phyloP scores from a whole-genome alignment of 2,113 vertebrate species.

The Salvelinus sp. region DNA sequence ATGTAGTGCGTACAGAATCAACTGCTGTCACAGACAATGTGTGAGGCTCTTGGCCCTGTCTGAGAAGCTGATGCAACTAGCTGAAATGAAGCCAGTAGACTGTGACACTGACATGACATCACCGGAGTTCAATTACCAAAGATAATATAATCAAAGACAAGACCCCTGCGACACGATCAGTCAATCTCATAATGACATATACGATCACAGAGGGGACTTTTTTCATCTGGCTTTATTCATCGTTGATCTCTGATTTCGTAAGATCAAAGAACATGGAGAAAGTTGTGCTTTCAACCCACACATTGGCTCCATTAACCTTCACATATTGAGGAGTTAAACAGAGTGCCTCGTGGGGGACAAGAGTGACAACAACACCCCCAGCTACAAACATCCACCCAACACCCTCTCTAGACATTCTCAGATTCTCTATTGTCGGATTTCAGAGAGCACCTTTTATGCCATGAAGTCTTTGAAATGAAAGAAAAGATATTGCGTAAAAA shows the following conservation, averaged over 20 bases:
- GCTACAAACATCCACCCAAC: background rate
- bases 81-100: background rate
- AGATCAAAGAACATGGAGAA: background rate
- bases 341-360: background rate
- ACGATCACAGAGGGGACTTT: background rate
- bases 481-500: background rate
- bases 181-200: background rate
- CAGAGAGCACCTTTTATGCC: background rate
- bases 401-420: background rate
- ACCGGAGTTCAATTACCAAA: background rate
- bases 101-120: background rate
- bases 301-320: background rate
- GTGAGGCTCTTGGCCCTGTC: background rate
- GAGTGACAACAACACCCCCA: background rate
- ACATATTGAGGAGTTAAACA: background rate
- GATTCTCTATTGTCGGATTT: too few relatives aligned
- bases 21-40: background rate
- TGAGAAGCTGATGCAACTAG: constrained; percentile 2
- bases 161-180: background rate
- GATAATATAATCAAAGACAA: background rate
- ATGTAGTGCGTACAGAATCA: too few relatives aligned
- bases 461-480: background rate
- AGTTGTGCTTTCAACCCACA: background rate
- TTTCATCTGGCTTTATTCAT: background rate
- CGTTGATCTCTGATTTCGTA: background rate